phyloP scores from a whole-genome alignment of 2,113 vertebrate species.

The Eretmodus cyanostictus region DNA sequence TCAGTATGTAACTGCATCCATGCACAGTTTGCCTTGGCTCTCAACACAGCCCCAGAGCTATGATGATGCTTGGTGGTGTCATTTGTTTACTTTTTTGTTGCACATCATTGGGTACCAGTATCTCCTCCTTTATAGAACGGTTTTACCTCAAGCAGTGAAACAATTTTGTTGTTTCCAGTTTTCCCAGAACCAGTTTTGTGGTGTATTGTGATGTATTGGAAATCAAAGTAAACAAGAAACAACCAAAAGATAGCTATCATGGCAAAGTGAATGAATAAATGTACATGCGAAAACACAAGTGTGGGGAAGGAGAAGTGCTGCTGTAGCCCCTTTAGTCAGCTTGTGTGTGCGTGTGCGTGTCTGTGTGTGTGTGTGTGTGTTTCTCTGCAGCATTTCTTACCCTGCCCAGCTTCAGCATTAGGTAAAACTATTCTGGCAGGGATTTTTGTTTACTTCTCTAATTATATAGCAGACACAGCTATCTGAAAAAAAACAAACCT shows the following conservation, averaged over 20 bases:
- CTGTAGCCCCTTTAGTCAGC: background rate
- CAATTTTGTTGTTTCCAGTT: background rate
- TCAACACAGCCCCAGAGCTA: background rate
- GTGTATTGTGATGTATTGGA: fast-evolving
- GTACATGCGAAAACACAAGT: background rate
- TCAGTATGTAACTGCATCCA: background rate
- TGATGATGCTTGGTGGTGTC: fast-evolving
- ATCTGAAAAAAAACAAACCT: background rate
- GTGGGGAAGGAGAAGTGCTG: constrained; percentile 3
- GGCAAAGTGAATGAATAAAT: background rate
- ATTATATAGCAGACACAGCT: background rate
- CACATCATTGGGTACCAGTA: background rate
- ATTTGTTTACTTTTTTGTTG: background rate
- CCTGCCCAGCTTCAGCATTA: background rate
- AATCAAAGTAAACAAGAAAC: background rate
- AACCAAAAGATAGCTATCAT: background rate
- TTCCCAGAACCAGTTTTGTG: background rate
- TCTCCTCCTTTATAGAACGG: fast-evolving
- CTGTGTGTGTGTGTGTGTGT: background rate
- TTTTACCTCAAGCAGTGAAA: background rate
- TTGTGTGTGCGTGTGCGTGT: fast-evolving
- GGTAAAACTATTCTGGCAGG: background rate
- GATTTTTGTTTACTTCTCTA: background rate
- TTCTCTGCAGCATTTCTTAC: constrained; percentile 2
- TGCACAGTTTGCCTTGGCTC: background rate